Evolutionary conservation across 2,888 invertebrate species (phyloP).

Genomic region (Perdita meconis): DNA sequence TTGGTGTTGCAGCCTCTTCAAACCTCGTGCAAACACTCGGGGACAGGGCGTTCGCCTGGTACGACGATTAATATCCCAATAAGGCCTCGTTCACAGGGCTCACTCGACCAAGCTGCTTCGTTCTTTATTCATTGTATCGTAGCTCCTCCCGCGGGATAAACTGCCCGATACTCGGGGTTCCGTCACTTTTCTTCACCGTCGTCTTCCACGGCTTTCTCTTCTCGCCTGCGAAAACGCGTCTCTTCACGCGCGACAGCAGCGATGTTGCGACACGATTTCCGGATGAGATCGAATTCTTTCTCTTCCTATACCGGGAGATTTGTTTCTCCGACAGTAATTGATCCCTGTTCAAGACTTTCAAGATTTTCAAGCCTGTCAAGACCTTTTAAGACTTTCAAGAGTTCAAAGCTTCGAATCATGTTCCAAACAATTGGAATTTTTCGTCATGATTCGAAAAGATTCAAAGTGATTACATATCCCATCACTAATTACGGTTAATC

Average conservation of each 20-base stretch:
- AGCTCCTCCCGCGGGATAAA: conserved; percentile 63
- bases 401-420: too few species aligned
- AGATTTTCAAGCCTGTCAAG: too few species aligned
- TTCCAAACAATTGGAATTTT: too few species aligned
- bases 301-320: not conserved
- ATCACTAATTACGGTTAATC: too few species aligned
- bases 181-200: conserved; percentile 35
- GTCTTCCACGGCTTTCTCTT: not conserved
- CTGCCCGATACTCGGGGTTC: conserved; percentile 59
- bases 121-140: conserved; percentile 72
- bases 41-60: conserved; percentile 70
- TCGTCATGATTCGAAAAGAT: not conserved
- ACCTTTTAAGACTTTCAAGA: too few species aligned
- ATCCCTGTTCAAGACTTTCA: too few species aligned
- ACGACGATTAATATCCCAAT: conserved; percentile 76
- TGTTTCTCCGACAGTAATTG: not conserved
- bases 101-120: conserved; percentile 64
- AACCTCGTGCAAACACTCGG: conserved; percentile 76
- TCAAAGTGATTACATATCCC: not conserved
- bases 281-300: not conserved
- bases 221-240: not conserved
- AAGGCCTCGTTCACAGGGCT: conserved; percentile 64
- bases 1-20: conserved; percentile 74
- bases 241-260: not conserved
- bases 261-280: too few species aligned